Conservation (phyloP, 2,113 vertebrate genomes). For the Pao palembangensis region DNA sequence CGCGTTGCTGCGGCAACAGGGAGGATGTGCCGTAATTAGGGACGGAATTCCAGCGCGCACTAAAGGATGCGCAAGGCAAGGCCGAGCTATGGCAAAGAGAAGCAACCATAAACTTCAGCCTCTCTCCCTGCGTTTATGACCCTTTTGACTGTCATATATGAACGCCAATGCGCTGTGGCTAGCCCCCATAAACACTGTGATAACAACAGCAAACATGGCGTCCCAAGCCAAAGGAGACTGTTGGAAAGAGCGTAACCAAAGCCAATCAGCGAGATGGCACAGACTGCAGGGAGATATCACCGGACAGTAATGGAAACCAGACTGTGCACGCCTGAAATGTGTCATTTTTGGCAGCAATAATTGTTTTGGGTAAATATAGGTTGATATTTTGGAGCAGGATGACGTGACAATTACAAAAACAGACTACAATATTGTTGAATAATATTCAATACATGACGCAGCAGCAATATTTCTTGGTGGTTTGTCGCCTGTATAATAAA, state of each 20-base stretch:
- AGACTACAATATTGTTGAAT: no score
- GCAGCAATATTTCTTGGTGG: no score
- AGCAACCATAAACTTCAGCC: constrained; percentile 78
- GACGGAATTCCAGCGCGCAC: constrained; percentile 87
- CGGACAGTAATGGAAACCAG: not conserved
- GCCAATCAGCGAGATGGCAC: constrained; percentile 50
- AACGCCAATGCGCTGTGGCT: constrained; percentile 73
- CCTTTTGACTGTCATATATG: constrained; percentile 78
- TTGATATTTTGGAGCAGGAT: no score
- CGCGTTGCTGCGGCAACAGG: constrained; percentile 83
- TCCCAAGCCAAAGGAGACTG: constrained; percentile 53
- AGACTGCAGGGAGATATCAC: not conserved
- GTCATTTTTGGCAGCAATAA: not conserved
- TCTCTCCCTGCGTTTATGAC: constrained; percentile 70
- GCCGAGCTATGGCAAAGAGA: constrained; percentile 77
- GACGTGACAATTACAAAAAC: no score
- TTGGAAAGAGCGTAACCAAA: constrained; percentile 41
- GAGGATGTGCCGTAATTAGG: constrained; percentile 94
- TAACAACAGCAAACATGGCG: constrained; percentile 73
- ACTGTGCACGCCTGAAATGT: not conserved
- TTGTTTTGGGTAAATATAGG: not conserved
- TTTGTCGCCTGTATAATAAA: no score
- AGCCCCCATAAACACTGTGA: constrained; percentile 69
- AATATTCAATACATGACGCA: no score
- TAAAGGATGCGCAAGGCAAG: constrained; percentile 80